phyloP scores from a whole-genome alignment of 2,888 invertebrate genomes.

The Trichogramma evanescens region DNA sequence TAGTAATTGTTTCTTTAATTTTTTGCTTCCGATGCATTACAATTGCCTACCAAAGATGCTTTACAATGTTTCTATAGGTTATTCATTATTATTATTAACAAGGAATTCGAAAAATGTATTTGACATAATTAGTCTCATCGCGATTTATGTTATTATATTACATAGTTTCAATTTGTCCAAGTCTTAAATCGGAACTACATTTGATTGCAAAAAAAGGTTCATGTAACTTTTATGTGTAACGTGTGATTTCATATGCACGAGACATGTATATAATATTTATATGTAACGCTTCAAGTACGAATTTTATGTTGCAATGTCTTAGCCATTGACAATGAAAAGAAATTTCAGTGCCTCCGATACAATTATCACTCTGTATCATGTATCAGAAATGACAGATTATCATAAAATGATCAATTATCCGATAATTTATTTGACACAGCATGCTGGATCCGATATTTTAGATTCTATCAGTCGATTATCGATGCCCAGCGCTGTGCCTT shows the following conservation, averaged over 20 bases:
- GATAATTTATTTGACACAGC: conserved; percentile 31
- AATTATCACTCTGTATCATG: neutral
- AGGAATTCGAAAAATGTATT: conserved; percentile 1
- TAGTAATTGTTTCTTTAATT: too few relatives aligned
- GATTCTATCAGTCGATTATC: conserved; percentile 43
- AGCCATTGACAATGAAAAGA: conserved; percentile 30
- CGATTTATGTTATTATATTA: conserved; percentile 11
- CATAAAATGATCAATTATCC: conserved; percentile 21
- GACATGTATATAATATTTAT: too few relatives aligned
- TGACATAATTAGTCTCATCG: neutral
- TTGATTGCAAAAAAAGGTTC: conserved; percentile 30
- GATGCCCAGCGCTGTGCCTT: conserved; percentile 27
- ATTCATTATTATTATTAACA: conserved; percentile 14
- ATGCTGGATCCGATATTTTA: conserved; percentile 39
- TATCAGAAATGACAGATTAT: neutral
- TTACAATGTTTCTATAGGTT: conserved; percentile 17
- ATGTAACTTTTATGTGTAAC: conserved; percentile 7
- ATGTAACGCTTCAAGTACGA: neutral
- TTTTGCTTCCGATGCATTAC: conserved; percentile 1
- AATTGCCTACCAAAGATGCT: conserved; percentile 12
- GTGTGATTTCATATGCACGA: neutral
- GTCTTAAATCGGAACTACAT: conserved; percentile 26
- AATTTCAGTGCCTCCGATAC: conserved; percentile 37
- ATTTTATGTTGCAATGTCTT: conserved; percentile 15
- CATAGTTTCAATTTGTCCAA: conserved; percentile 12